Percentiles rank a stretch among this genome's conserved stretches.
Conservation (phyloP, 2,888 invertebrate genomes). For the Harmothoe impar region DNA sequence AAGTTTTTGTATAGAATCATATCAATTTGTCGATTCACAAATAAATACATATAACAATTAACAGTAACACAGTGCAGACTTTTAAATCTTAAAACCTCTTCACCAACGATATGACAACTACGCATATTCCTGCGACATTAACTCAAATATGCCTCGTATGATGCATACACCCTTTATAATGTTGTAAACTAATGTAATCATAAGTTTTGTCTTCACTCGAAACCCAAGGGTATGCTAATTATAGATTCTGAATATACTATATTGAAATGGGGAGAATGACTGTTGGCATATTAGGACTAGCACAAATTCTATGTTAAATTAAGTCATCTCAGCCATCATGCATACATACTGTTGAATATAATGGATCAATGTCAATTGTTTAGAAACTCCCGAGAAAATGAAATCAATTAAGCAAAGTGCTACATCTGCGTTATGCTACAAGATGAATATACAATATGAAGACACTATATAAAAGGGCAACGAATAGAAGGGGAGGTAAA, state of each 20-base stretch:
- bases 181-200: neutral
- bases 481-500: neutral
- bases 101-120: neutral
- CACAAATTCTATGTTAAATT: neutral
- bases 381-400: neutral
- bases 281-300: neutral
- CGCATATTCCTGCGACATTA: neutral
- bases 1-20: neutral
- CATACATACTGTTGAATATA: neutral
- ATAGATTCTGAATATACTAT: neutral
- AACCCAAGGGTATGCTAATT: neutral
- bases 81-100: neutral
- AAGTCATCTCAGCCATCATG: neutral
- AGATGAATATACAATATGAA: neutral
- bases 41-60: slow-evolving; percentile 40
- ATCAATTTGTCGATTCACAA: slow-evolving; percentile 42
- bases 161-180: too few species aligned
- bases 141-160: neutral
- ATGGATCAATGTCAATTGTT: neutral
- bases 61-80: slow-evolving; percentile 4
- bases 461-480: neutral
- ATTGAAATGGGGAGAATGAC: neutral
- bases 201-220: neutral
- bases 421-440: neutral
- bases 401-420: neutral